Conservation (phyloP, 1,140 invertebrate species). For the Pachypeltis micranthus region DNA sequence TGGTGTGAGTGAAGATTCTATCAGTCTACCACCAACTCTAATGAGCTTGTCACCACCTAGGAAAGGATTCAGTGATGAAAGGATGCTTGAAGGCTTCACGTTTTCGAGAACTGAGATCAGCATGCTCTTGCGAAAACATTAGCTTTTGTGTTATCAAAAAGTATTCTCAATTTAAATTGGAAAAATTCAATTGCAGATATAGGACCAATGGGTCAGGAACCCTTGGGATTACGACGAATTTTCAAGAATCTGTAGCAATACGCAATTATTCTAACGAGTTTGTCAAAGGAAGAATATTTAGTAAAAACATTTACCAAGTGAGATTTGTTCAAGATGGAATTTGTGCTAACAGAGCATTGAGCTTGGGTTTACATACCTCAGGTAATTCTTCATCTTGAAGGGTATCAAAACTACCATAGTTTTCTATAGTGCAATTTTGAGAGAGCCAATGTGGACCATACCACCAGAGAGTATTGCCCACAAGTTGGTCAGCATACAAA, state of each 20-base stretch:
- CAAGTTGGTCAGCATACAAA: too few relatives aligned
- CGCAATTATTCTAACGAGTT: neutral
- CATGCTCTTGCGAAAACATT: neutral
- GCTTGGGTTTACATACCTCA: too few relatives aligned
- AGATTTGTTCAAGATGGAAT: too few relatives aligned
- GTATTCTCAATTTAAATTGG: neutral
- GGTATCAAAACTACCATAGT: too few relatives aligned
- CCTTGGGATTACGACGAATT: neutral
- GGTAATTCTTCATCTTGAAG: too few relatives aligned
- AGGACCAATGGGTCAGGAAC: neutral
- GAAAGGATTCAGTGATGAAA: conserved; percentile 3
- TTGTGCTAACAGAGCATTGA: too few relatives aligned
- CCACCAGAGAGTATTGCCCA: too few relatives aligned
- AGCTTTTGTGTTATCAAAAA: neutral
- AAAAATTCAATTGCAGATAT: neutral
- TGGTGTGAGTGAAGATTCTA: neutral
- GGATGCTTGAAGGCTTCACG: neutral
- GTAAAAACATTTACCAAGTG: neutral
- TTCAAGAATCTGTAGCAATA: neutral
- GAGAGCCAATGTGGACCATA: too few relatives aligned
- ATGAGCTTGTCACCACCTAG: conserved; percentile 16
- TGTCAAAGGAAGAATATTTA: neutral
- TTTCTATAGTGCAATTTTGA: too few relatives aligned
- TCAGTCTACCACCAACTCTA: conserved; percentile 15
- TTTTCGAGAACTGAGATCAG: neutral